Conservation (phyloP, 2,113 vertebrate genomes). For the Cariama cristata region DNA sequence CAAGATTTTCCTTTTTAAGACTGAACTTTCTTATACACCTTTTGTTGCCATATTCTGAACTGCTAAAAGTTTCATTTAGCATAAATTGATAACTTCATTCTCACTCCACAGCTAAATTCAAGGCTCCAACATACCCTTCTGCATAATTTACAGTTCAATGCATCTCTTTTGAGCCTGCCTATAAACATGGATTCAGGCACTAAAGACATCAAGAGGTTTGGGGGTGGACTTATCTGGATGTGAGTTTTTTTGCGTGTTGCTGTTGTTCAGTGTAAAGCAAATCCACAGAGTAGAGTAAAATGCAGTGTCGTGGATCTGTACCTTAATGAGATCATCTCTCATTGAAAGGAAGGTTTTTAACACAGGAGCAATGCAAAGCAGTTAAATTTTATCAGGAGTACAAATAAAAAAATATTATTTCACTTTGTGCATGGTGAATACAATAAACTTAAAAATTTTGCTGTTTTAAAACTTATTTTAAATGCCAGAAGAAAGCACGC, state of each 20-base stretch:
- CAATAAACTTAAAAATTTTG: not conserved
- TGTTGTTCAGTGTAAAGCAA: not conserved
- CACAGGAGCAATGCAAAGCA: not conserved
- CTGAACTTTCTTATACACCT: not conserved
- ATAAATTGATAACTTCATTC: slow-evolving; percentile 39
- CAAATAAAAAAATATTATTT: slow-evolving; percentile 10
- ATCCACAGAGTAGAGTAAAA: not conserved
- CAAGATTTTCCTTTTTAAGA: slow-evolving; percentile 23
- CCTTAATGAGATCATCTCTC: not conserved
- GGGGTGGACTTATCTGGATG: not conserved
- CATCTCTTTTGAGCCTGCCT: not conserved
- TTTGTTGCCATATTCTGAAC: slow-evolving; percentile 33
- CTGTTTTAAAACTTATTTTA: not conserved
- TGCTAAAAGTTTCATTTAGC: slow-evolving; percentile 29
- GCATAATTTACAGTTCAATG: not conserved
- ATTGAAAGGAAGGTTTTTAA: not conserved
- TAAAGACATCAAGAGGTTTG: not conserved
- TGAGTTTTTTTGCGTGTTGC: not conserved
- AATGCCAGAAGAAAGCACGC: not conserved
- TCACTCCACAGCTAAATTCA: not conserved
- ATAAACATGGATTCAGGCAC: not conserved
- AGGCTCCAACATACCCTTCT: not conserved
- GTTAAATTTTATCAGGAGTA: not conserved
- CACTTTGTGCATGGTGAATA: not conserved
- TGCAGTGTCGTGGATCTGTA: not conserved